Conservation (phyloP, 2,888 invertebrate species). For the Mellilla xanthometata region DNA sequence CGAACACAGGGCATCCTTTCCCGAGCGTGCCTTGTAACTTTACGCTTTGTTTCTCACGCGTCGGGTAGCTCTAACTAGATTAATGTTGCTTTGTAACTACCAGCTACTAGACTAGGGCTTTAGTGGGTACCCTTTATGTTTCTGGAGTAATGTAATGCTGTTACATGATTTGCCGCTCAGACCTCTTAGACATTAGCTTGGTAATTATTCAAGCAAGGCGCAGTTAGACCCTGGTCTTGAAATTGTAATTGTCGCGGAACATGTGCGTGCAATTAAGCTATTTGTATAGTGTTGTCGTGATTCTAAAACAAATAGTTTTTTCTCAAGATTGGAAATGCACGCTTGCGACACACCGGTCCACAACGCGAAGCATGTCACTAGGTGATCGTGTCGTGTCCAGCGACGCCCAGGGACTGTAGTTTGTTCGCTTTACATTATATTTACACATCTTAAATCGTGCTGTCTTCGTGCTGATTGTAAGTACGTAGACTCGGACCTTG, state of each 20-base stretch:
- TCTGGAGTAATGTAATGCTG: not conserved
- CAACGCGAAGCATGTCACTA: constrained; percentile 32
- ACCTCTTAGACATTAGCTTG: too few species aligned
- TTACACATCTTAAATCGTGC: constrained; percentile 7
- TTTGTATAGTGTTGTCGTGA: constrained; percentile 7
- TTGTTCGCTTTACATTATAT: constrained; percentile 27
- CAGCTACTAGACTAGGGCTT: constrained; percentile 11
- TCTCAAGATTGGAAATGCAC: constrained; percentile 10
- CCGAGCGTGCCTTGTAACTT: constrained; percentile 45
- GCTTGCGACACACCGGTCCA: constrained; percentile 21
- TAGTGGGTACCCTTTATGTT: constrained; percentile 8
- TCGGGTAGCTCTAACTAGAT: constrained; percentile 44
- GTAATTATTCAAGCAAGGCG: too few species aligned
- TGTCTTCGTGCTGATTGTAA: constrained; percentile 9
- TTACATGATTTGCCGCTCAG: too few species aligned
- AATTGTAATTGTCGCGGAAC: not conserved
- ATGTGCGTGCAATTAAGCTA: not conserved
- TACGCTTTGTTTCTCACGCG: constrained; percentile 54
- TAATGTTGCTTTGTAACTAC: constrained; percentile 33
- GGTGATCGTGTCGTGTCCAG: constrained; percentile 29
- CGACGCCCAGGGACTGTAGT: constrained; percentile 19
- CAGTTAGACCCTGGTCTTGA: too few species aligned
- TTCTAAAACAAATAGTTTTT: constrained; percentile 13
- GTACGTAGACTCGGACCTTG: constrained; percentile 3
- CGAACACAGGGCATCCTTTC: constrained; percentile 37